These are phyloP conservation scores for Acanthosepion pharaonis DNA, from an alignment of 2,888 invertebrate species.

Conservation along the genomic window DNA sequence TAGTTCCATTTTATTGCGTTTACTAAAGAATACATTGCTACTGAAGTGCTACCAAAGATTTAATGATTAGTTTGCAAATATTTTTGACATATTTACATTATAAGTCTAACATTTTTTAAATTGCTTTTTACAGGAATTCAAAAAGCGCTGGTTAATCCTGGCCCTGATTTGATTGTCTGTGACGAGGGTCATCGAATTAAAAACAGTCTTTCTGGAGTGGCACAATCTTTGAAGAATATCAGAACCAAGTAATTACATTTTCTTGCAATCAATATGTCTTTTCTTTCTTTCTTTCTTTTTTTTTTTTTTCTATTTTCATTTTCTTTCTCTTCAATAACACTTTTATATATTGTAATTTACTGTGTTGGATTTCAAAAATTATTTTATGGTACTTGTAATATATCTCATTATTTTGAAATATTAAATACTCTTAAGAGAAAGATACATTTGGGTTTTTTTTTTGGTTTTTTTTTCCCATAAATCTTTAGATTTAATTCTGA, in stretches of 20 bases:
- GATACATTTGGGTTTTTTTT: too few species aligned
- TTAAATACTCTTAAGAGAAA: too few species aligned
- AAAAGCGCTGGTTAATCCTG: conserved; percentile 72
- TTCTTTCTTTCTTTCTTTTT: background rate
- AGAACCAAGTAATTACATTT: conserved; percentile 78
- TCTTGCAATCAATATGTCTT: background rate
- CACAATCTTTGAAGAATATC: conserved; percentile 94
- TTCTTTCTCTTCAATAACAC: too few species aligned
- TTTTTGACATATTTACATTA: background rate
- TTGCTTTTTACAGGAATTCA: conserved; percentile 67
- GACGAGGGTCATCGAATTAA: conserved; percentile 91
- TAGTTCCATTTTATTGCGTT: background rate
- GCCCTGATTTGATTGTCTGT: conserved; percentile 75
- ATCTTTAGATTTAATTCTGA: background rate
- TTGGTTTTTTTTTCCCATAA: background rate
- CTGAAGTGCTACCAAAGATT: background rate
- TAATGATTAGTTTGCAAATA: too few species aligned
- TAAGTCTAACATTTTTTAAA: background rate
- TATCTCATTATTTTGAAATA: too few species aligned
- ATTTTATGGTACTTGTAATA: too few species aligned
- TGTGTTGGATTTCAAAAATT: too few species aligned
- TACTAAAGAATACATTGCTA: background rate
- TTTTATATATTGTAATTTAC: too few species aligned
- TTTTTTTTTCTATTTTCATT: too few species aligned
- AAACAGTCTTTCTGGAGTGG: conserved; percentile 96